These are phyloP conservation scores for Nesospiza acunhae DNA, from an alignment of 2,113 vertebrate genomes.

Conservation along the genomic window DNA sequence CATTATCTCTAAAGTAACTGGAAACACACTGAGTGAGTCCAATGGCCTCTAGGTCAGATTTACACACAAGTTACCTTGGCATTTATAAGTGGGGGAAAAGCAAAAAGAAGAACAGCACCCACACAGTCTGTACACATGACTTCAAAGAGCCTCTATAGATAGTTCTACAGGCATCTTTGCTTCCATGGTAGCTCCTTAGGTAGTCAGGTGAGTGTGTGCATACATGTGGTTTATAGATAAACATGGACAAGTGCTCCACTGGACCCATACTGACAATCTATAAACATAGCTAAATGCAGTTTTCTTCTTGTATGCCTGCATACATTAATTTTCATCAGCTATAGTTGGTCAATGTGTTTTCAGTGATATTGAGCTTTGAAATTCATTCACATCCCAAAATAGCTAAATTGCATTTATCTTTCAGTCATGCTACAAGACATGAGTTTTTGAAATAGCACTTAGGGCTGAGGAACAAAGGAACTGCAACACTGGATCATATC, in stretches of 20 bases:
- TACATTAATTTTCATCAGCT: not conserved
- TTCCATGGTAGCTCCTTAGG: not conserved
- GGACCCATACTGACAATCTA: not conserved
- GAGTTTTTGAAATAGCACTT: conserved; percentile 4
- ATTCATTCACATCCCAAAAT: not conserved
- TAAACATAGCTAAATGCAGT: not conserved
- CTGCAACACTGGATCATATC: conserved; percentile 12
- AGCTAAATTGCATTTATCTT: not conserved
- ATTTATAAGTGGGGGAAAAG: not conserved
- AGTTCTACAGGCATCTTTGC: not conserved
- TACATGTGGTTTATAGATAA: not conserved
- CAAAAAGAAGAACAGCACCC: not conserved
- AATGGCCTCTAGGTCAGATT: not conserved
- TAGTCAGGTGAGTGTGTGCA: not conserved
- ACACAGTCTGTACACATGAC: rapidly evolving
- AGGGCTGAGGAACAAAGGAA: conserved; percentile 46
- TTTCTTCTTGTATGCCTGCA: not conserved
- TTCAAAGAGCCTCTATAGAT: not conserved
- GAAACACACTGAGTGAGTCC: not conserved
- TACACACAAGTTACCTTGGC: not conserved
- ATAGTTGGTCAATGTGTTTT: not conserved
- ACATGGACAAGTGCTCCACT: not conserved
- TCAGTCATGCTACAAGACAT: not conserved
- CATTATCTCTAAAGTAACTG: not conserved
- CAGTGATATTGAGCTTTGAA: not conserved